Evolutionary conservation across 2,888 invertebrate species (phyloP).

Genomic region (Apotomis turbidana): DNA sequence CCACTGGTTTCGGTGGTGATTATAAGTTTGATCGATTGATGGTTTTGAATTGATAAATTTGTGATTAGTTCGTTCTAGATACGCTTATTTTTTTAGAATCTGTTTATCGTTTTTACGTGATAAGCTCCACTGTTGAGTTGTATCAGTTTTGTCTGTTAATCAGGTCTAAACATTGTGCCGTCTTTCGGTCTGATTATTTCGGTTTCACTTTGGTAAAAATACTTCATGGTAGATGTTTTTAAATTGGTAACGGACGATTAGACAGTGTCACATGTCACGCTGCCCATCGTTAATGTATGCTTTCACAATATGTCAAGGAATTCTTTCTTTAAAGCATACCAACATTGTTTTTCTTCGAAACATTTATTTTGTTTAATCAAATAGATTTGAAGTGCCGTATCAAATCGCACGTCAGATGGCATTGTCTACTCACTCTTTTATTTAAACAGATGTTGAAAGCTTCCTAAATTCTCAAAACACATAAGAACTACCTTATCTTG

Average conservation of each 20-base stretch:
- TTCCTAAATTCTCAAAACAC: conserved; percentile 5
- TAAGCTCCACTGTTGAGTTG: background rate
- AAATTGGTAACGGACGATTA: background rate
- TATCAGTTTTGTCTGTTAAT: no score
- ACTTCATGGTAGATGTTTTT: no score
- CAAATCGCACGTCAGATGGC: conserved; percentile 46
- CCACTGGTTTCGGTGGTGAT: conserved; percentile 15
- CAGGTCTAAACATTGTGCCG: no score
- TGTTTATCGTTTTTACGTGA: background rate
- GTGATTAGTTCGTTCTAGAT: conserved; percentile 20
- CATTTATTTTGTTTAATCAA: conserved; percentile 48
- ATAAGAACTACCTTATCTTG: background rate
- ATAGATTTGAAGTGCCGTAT: conserved; percentile 48
- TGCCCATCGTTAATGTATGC: conserved; percentile 13
- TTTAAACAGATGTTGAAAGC: conserved; percentile 40
- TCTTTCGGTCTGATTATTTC: no score
- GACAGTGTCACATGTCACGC: background rate
- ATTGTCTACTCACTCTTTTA: conserved; percentile 43
- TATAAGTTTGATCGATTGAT: conserved; percentile 38
- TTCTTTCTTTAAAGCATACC: conserved; percentile 16
- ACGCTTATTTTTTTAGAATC: background rate
- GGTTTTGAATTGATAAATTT: conserved; percentile 27
- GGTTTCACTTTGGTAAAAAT: no score
- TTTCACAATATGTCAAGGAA: conserved; percentile 12
- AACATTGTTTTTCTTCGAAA: conserved; percentile 37